Base-by-base conservation (phyloP, 1,140 invertebrate genomes). In the Agraylea sexmaculata region DNA sequence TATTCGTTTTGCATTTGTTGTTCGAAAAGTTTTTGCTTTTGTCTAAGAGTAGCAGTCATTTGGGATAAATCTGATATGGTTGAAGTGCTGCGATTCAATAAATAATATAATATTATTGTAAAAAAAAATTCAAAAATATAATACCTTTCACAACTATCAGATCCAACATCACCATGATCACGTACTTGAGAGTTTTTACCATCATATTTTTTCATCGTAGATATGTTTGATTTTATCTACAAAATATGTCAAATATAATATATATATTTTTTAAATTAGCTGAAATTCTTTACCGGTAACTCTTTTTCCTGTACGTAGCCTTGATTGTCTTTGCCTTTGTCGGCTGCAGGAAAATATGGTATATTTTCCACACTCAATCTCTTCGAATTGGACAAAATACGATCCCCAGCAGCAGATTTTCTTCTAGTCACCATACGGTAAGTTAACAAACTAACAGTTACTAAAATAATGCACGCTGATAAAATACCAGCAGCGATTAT, bases 401-500 rank as follows among this genome's bases (percentile, higher is more conserved):
- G 27, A 11, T 34, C 49, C 16, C 30, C 15, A 16, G 29, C 13
- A 30, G 43, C 42, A 21, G 43, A 40, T 27, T 49, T 20, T 45
- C 61, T 56, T 54, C 74, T 78, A 27, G 69, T 60, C 1, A 73
- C 70, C 7, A 75, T 49, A 12, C 72, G 54, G 30, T 80, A 68
- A 0, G 70, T 58, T n/a, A 84, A 50, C 12, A 80, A 62, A 0
- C 66, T 61, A 1, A 82, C 46, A 2, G 83, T 50, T 1, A 83
- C 53, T 1, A 78, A 53, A 31, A 86, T 47, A 0, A 85, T 51
- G 8, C 81, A 51, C 0, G 83, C 46, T 0, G 74, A 74, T 4
- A 73, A 64, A 13, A 74, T 61, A 2, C 71, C 73, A 4, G 70
- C 70, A 4, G 74, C 73, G 20, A 78, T 66, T 2, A 78, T 62